Evolutionary conservation across 1,140 invertebrate genomes (phyloP), one percentile per base, ranked within the genome.

Genomic region (Drosophila navojoa): DNA sequence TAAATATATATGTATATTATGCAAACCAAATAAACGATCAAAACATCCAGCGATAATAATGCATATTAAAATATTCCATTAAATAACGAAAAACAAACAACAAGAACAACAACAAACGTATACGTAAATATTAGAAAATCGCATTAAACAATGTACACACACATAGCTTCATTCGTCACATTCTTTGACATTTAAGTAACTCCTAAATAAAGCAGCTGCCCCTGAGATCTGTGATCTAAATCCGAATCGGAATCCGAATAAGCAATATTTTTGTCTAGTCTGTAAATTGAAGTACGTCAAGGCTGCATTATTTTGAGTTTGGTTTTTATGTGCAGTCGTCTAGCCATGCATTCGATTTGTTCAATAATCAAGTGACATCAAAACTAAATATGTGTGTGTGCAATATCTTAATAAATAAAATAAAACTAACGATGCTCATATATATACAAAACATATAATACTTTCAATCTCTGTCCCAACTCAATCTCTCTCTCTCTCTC

Each of bases 61-160:
- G 63, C 80, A 84, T 84, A 79, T 44, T 67, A 75, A 79, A 82
- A 82, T 75, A 82, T 49, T 82, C 15, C 71, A 63, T 69, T 47
- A 58, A 62, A 35, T 40, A 29, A 29, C 4, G 5, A 6, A 29
- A 29, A 29, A 29, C 27, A 29, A 29, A 53, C 6, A 32, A 40
- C 42, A 78, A n/a, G n/a, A n/a, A 75, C 68, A 38, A 11, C 32
- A 32, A 32, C 32, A 32, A 32, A 32, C 50, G 69, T 69, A 69
- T 81, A 81, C 62, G 79, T 86, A 79, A 73, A 73, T 73, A 67
- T 87, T 86, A 86, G 76, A 76, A 71, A 63, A 70, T 49, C 72
- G 87, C 72, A 73, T 38, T 38, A 67, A 80, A 62, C 25, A 70
- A 72, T 76, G 62, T 81, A 75, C 64, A 76, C 76, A 85, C 77